Base-by-base conservation (phyloP, 2,888 invertebrate genomes). In the Empis livida region DNA sequence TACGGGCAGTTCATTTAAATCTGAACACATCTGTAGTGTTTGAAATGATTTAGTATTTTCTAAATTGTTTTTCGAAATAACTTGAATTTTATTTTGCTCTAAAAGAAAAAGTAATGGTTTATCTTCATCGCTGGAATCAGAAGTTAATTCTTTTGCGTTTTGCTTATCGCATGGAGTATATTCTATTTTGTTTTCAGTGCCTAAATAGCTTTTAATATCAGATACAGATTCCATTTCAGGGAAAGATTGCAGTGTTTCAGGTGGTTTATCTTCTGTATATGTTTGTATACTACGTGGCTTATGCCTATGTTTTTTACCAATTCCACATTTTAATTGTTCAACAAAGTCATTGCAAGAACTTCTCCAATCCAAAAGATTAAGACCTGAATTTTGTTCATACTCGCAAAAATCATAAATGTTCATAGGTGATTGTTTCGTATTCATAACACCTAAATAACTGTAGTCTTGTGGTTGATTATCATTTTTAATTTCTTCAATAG, bases 321-420 rank as follows among this genome's bases (percentile, higher is more conserved):
- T 71, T 40, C 77, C 76, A 53, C 65, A 73, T 64, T 77, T 77
- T 42, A 88, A 66, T 65, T 87, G 84, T 62, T 85, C 82, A 66
- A 87, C 77, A 62, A 88, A 84, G 66, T 74, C 82, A 65, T 86
- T 84, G 68, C 86, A 87, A 15, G 85, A 77, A 59, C 73, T 79
- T 44, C 76, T 75, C 79, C 86, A 88, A 59, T 55, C 56, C 20
- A 48, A 49, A 9, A 59, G 44, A 49, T 56, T 53, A 17, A 56
- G 47, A 11, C 47, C 47, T 15, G 48, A 30, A 41, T 46, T 46
- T 54, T 30, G 43, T 47, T 55, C 52, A 30, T 51, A 51, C 16
- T 55, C 46, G 10, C 42, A 11, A 17, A 16, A n/a, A 17, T 53
- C 53, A 30, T 60, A 57, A 1, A 53, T 54, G 31, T 56, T 40